Conservation (phyloP, 2,797 vertebrate genomes). For the Bucorvus abyssinicus region DNA sequence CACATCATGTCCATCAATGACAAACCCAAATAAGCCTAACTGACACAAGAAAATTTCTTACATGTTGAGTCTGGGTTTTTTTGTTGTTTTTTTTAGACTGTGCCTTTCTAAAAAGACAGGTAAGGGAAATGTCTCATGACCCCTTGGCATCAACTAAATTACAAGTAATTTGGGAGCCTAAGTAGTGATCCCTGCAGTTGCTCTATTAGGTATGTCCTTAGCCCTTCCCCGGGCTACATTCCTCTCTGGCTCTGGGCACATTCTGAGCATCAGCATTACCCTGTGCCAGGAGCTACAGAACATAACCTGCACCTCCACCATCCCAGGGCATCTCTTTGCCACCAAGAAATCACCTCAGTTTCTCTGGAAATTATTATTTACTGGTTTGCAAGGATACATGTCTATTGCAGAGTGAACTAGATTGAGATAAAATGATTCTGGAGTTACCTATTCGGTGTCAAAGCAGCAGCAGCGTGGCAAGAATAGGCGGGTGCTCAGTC, state of each 20-base stretch:
- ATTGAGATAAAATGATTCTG: background rate
- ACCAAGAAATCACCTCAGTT: background rate
- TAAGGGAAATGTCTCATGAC: background rate
- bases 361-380: background rate
- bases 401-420: background rate
- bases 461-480: background rate
- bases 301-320: background rate
- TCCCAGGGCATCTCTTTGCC: background rate
- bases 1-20: rapidly evolving
- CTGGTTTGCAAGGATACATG: background rate
- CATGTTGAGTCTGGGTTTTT: background rate
- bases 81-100: background rate
- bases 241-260: rapidly evolving
- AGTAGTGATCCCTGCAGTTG: background rate
- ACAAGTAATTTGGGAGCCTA: background rate
- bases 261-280: background rate
- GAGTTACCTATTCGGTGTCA: background rate
- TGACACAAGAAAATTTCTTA: background rate
- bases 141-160: background rate
- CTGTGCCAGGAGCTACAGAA: background rate
- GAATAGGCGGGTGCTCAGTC: background rate
- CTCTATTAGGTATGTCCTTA: background rate
- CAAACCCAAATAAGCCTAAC: background rate
- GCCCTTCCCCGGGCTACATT: background rate
- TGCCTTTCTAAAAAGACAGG: background rate